Conservation (phyloP, 2,888 invertebrate genomes). For the Octonoba sinensis region DNA sequence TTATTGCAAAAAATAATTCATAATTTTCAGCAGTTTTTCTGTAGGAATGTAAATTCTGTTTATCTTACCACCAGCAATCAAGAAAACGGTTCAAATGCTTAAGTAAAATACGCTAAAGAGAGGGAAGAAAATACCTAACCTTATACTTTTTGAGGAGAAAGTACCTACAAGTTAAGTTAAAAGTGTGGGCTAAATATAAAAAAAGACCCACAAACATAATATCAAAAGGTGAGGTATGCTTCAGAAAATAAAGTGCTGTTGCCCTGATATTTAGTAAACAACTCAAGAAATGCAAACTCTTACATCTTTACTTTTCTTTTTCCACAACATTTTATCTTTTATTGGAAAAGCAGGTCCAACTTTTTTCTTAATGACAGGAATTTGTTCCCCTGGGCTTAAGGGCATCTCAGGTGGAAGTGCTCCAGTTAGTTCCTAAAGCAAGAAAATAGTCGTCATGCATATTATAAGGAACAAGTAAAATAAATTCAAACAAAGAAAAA, state of each 20-base stretch:
- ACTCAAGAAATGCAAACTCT: constrained; percentile 27
- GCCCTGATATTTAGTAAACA: background rate
- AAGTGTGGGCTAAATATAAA: no score
- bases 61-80: no score
- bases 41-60: no score
- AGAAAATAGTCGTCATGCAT: background rate
- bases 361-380: constrained; percentile 78
- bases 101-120: no score
- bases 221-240: background rate
- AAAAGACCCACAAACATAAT: background rate
- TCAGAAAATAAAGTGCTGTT: no score
- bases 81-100: no score
- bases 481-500: background rate
- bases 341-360: constrained; percentile 79
- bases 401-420: constrained; percentile 84
- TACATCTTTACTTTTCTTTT: constrained; percentile 75
- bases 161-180: no score
- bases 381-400: constrained; percentile 79
- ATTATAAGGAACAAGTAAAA: constrained; percentile 8
- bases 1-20: no score
- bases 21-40: no score
- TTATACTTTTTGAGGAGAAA: no score
- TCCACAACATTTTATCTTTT: constrained; percentile 77
- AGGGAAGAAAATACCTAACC: no score
- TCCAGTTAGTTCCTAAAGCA: constrained; percentile 78